A percentile compares a stretch with the other conserved stretches of the same genome.
These are phyloP conservation scores for Achroia grisella DNA, from an alignment of 1,140 invertebrate species.

Conservation along the genomic window DNA sequence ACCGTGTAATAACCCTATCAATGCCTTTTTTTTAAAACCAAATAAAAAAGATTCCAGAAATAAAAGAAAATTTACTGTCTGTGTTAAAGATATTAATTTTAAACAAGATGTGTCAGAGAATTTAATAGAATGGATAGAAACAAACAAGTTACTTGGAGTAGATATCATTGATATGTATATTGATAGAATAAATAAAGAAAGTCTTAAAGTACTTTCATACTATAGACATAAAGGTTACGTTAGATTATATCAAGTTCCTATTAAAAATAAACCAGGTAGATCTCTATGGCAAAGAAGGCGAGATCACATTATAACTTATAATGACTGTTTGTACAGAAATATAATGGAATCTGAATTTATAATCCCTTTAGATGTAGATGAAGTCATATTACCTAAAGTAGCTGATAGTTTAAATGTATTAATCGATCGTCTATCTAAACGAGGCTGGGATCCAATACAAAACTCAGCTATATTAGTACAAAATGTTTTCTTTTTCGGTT, in stretches of 20 bases:
- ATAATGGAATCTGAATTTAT: constrained; percentile 77
- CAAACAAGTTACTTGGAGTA: constrained; percentile 78
- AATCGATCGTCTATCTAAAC: constrained; percentile 40
- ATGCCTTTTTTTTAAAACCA: constrained; percentile 44
- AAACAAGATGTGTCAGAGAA: constrained; percentile 75
- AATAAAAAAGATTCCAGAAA: constrained; percentile 16
- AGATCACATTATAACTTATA: constrained; percentile 83
- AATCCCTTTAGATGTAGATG: constrained; percentile 82
- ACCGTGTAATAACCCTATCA: constrained; percentile 56
- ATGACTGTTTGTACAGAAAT: constrained; percentile 82
- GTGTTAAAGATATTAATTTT: constrained; percentile 82
- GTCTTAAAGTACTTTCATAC: constrained; percentile 70
- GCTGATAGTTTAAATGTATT: constrained; percentile 75
- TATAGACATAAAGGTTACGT: constrained; percentile 74
- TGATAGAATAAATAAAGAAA: constrained; percentile 74
- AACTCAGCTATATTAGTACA: constrained; percentile 77
- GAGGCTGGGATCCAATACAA: constrained; percentile 58
- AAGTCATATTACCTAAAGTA: constrained; percentile 79
- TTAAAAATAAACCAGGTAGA: constrained; percentile 59
- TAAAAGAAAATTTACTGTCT: constrained; percentile 76
- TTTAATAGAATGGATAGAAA: constrained; percentile 81
- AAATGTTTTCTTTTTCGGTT: constrained; percentile 80
- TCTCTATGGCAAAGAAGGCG: constrained; percentile 81
- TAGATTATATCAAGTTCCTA: constrained; percentile 73
- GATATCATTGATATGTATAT: constrained; percentile 79